These are phyloP conservation scores for Nemapogon koenigi DNA, from an alignment of 2,888 invertebrate genomes.

Conservation along the genomic window DNA sequence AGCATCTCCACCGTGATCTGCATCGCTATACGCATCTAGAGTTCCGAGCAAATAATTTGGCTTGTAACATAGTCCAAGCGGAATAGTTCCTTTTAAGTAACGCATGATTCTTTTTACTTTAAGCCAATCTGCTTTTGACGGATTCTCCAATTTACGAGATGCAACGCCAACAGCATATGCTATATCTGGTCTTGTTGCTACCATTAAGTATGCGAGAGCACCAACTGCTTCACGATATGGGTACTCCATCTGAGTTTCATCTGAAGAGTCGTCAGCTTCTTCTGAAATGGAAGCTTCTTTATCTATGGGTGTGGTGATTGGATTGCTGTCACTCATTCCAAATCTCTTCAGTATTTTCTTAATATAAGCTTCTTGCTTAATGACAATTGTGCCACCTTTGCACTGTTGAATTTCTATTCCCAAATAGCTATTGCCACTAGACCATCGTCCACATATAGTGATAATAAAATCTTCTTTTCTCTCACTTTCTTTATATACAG, in stretches of 20 bases:
- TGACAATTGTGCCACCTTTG: neutral
- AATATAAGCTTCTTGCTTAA: conserved; percentile 6
- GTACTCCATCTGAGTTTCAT: neutral
- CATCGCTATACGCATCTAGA: conserved; percentile 11
- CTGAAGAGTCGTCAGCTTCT: neutral
- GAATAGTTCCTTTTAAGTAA: conserved; percentile 1
- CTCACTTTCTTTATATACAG: conserved; percentile 1
- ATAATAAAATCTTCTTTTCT: conserved; percentile 1
- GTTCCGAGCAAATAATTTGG: neutral
- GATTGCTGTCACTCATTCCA: conserved; percentile 4
- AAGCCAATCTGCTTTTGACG: conserved; percentile 2
- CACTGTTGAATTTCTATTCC: conserved; percentile 5
- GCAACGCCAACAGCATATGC: conserved; percentile 8
- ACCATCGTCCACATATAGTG: conserved; percentile 10
- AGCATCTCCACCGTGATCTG: conserved; percentile 13
- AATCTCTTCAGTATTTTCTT: conserved; percentile 7
- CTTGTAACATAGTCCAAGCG: neutral
- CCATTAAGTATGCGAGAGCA: conserved; percentile 8
- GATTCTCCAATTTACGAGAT: conserved; percentile 9
- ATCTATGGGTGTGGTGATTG: conserved; percentile 6
- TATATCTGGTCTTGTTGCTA: conserved; percentile 9
- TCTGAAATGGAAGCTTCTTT: conserved; percentile 2
- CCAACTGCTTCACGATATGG: conserved; percentile 10
- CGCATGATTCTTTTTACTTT: conserved; percentile 12
- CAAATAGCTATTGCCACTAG: conserved; percentile 7